Evolutionary conservation across 2,113 vertebrate genomes (phyloP).

Genomic region (Xenopus borealis): DNA sequence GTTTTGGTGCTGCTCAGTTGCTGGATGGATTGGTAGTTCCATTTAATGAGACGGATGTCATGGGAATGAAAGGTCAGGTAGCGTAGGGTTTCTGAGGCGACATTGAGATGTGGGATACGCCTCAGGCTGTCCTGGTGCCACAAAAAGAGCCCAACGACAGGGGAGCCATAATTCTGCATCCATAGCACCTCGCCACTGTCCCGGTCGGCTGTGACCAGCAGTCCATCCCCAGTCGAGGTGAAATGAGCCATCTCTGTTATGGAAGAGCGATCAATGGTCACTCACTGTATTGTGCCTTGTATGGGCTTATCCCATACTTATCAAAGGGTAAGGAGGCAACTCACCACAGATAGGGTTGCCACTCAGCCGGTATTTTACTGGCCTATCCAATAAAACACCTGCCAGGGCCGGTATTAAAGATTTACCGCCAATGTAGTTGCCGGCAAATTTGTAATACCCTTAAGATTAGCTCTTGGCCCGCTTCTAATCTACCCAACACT

Average conservation of each 20-base stretch:
- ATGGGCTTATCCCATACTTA: too few species aligned
- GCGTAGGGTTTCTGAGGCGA: conserved; percentile 89
- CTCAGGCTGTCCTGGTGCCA: conserved; percentile 86
- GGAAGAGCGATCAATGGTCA: too few species aligned
- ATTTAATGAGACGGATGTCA: conserved; percentile 74
- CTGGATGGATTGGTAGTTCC: conserved; percentile 72
- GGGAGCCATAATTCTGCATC: conserved; percentile 88
- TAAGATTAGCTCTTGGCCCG: too few species aligned
- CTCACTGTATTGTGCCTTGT: too few species aligned
- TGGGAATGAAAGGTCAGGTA: conserved; percentile 86
- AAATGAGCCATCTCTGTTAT: conserved; percentile 84
- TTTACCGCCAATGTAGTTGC: too few species aligned
- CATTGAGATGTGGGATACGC: conserved; percentile 81
- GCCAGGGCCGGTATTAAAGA: too few species aligned
- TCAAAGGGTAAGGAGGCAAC: too few species aligned
- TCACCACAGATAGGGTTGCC: too few species aligned
- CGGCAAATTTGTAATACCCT: too few species aligned
- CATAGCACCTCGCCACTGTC: conserved; percentile 83
- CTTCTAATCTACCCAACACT: too few species aligned
- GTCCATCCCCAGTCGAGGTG: conserved; percentile 83
- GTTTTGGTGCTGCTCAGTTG: conserved; percentile 77
- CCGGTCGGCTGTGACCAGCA: conserved; percentile 88
- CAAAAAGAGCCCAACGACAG: conserved; percentile 82
- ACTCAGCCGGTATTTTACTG: too few species aligned
- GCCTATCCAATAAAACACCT: too few species aligned